Percentiles rank a stretch among this genome's conserved stretches.
phyloP scores from a whole-genome alignment of 2,888 invertebrate species.

The Autographa pulchrina region DNA sequence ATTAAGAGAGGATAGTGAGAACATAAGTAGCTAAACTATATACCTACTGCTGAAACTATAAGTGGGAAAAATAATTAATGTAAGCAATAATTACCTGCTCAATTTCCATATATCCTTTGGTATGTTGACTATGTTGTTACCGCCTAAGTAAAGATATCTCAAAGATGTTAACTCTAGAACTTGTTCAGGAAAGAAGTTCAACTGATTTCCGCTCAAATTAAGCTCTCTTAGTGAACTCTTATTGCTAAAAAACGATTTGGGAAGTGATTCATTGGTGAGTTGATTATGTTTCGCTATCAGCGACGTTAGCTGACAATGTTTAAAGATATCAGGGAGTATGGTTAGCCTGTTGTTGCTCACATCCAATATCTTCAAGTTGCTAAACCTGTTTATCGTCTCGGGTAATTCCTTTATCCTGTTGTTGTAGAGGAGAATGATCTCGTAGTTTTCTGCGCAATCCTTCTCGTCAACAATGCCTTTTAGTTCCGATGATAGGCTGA shows the following conservation, averaged over 20 bases:
- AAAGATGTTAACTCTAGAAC: slow-evolving; percentile 93
- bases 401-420: slow-evolving; percentile 94
- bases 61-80: neutral
- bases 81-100: slow-evolving; percentile 73
- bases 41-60: neutral
- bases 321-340: slow-evolving; percentile 93
- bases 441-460: slow-evolving; percentile 89
- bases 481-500: slow-evolving; percentile 89
- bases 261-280: slow-evolving; percentile 95
- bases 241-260: slow-evolving; percentile 93
- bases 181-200: slow-evolving; percentile 96
- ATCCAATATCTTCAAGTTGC: slow-evolving; percentile 94
- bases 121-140: slow-evolving; percentile 94
- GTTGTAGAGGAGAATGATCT: slow-evolving; percentile 95
- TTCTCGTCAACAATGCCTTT: slow-evolving; percentile 90
- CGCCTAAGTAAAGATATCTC: slow-evolving; percentile 96
- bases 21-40: neutral
- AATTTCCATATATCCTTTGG: slow-evolving; percentile 93
- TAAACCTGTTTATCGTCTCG: slow-evolving; percentile 90
- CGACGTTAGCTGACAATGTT: slow-evolving; percentile 92
- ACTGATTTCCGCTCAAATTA: slow-evolving; percentile 98
- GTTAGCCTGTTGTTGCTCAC: slow-evolving; percentile 96
- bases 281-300: slow-evolving; percentile 97
- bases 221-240: slow-evolving; percentile 93
- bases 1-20: slow-evolving; percentile 29